Percentiles rank a stretch among this genome's conserved stretches.
Evolutionary conservation across 2,888 invertebrate genomes (phyloP).

Genomic region (Brachyptera putata): DNA sequence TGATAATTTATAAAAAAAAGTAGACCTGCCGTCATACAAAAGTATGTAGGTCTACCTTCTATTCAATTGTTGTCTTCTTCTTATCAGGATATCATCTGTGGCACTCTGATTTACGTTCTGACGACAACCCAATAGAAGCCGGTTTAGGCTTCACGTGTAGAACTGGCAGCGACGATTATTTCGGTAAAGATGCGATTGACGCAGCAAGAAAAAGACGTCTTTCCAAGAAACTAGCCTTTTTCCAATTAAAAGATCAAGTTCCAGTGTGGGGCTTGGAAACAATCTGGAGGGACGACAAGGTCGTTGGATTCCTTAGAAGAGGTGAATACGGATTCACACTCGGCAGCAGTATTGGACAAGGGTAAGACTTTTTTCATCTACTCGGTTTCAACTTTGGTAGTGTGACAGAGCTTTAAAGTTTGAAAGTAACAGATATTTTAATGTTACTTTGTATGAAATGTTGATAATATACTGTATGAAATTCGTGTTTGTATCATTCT

Average conservation of each 20-base stretch:
- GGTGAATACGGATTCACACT: slow-evolving; percentile 70
- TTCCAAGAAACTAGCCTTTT: slow-evolving; percentile 63
- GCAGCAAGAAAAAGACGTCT: slow-evolving; percentile 60
- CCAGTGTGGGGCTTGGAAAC: slow-evolving; percentile 85
- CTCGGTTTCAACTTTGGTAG: no score
- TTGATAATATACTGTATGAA: no score
- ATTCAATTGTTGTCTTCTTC: no score
- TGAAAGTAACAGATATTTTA: no score
- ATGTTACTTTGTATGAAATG: no score
- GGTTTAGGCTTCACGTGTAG: slow-evolving; percentile 76
- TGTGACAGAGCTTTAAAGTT: no score
- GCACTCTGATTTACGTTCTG: slow-evolving; percentile 75
- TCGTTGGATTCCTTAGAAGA: slow-evolving; percentile 75
- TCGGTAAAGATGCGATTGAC: slow-evolving; percentile 70
- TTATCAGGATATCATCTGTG: slow-evolving; percentile 75
- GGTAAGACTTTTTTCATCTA: slow-evolving; percentile 48
- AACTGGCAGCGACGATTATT: slow-evolving; percentile 64
- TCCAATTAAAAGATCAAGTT: slow-evolving; percentile 36
- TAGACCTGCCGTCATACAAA: no score
- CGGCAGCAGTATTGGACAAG: slow-evolving; percentile 57
- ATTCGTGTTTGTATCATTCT: no score
- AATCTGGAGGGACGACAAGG: slow-evolving; percentile 69
- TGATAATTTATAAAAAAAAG: no score
- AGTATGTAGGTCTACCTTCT: no score
- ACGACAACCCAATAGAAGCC: slow-evolving; percentile 85